Evolutionary conservation across 2,113 vertebrate genomes (phyloP).

Genomic region (Rhinogobius similis): DNA sequence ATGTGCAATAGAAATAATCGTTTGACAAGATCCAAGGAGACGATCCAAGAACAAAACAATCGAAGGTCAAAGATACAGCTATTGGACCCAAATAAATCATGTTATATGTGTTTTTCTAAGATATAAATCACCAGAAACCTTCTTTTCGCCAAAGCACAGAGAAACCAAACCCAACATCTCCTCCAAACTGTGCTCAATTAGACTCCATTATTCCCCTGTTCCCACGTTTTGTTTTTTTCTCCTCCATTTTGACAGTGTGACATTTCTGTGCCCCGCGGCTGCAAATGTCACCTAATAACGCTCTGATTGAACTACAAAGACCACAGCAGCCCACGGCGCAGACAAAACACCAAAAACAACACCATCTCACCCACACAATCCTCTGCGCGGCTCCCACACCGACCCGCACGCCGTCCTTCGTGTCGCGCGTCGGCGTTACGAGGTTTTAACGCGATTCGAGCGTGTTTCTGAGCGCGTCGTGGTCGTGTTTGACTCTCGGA

Average conservation of each 20-base stretch:
- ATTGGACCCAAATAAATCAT: no score
- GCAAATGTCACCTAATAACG: slow-evolving; percentile 56
- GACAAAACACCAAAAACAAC: slow-evolving; percentile 28
- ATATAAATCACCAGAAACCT: neutral
- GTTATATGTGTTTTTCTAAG: neutral
- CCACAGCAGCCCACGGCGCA: slow-evolving; percentile 21
- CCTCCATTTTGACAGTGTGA: slow-evolving; percentile 21
- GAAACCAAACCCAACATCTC: neutral
- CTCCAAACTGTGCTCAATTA: neutral
- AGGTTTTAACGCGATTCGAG: slow-evolving; percentile 17
- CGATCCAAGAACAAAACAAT: no score
- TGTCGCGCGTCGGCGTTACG: neutral
- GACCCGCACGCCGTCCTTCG: no score
- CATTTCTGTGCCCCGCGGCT: slow-evolving; percentile 40
- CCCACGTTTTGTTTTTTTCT: neutral
- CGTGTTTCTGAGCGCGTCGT: slow-evolving; percentile 17
- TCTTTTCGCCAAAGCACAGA: neutral
- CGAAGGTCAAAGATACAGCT: no score
- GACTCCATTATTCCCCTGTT: neutral
- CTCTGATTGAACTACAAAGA: slow-evolving; percentile 38
- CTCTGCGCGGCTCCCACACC: neutral
- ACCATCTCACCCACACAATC: neutral
- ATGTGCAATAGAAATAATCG: no score
- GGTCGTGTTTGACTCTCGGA: neutral
- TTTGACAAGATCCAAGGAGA: no score